Base-by-base conservation (phyloP, 2,888 invertebrate genomes). In the Axea sp. region DNA sequence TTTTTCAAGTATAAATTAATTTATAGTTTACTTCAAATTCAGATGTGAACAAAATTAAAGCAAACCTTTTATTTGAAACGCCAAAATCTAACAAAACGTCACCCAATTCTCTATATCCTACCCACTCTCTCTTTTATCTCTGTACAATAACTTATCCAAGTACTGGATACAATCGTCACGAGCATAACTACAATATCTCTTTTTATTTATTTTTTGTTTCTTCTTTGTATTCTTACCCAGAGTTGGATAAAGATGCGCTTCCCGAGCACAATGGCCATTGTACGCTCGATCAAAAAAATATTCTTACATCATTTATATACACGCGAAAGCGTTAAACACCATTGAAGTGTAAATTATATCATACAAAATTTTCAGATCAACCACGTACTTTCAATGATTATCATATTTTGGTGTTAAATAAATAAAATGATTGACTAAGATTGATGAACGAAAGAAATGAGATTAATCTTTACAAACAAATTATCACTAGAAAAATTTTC, bases 241-340 rank as follows among this genome's bases (percentile, higher is more conserved):
- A 67, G 11, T 6, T 28, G 59, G 59, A 64, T 45, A 68, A 51
- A 51, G 19, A 51, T 33, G 59, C 73, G 43, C 47, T 19, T 33
- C 28, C 67, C 49, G 37, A 68, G 67, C 64, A 26, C 45, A 57
- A 77, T 77, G 81, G 82, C 79, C 78, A 82, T 83, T 82, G 80
- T 78, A 83, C 68, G 77, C 80, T 82, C 80, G 77, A 79, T 82
- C 73, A 57, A 78, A 76, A 77, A 76, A 71, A 77, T 76, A 73
- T 62, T 62, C 57, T 55, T 35, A 74, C 60, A 72, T 55, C 49
- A 73, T 80, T 67, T 72, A 74, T 78, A 74, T 67, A 77, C 76
- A 82, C 77, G 75, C 74, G 74, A 68, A 79, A 78, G 75, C 64
- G 73, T 72, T 75, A 67, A 76, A 78, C 78, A 65, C 74, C 62